Evolutionary conservation across 2,113 vertebrate genomes (phyloP).

Genomic region (Vanacampus margaritifer): DNA sequence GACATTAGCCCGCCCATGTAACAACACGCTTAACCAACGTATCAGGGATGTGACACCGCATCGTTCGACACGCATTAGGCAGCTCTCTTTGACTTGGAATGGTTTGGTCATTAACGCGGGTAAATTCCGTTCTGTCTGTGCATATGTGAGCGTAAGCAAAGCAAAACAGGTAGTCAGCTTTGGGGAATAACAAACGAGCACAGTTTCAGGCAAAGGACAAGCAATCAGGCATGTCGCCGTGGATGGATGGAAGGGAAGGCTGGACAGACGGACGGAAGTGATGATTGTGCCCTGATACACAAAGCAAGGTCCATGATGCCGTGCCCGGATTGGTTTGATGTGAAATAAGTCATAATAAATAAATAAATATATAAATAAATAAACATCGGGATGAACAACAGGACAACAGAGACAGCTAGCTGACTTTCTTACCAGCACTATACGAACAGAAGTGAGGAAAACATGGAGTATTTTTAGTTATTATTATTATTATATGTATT

Average conservation of each 20-base stretch:
- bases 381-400: neutral
- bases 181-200: slow-evolving; percentile 45
- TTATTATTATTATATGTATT: too few relatives aligned
- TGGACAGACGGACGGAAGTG: neutral
- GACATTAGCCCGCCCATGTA: slow-evolving; percentile 17
- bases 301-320: neutral
- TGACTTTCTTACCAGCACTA: neutral
- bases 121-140: neutral
- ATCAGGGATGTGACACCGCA: slow-evolving; percentile 15
- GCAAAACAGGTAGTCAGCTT: slow-evolving; percentile 18
- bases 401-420: too few relatives aligned
- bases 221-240: slow-evolving; percentile 16
- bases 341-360: neutral
- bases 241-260: slow-evolving; percentile 13
- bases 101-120: slow-evolving; percentile 14
- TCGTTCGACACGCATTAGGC: neutral
- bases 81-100: slow-evolving; percentile 1
- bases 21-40: slow-evolving; percentile 15
- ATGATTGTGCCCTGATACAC: too few relatives aligned
- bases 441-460: neutral
- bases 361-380: too few relatives aligned
- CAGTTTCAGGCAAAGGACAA: slow-evolving; percentile 25
- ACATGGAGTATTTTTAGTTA: too few relatives aligned
- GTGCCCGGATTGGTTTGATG: neutral
- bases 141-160: slow-evolving; percentile 4